These are phyloP conservation scores for Theretra japonica DNA, from an alignment of 2,888 invertebrate genomes.

Conservation along the genomic window DNA sequence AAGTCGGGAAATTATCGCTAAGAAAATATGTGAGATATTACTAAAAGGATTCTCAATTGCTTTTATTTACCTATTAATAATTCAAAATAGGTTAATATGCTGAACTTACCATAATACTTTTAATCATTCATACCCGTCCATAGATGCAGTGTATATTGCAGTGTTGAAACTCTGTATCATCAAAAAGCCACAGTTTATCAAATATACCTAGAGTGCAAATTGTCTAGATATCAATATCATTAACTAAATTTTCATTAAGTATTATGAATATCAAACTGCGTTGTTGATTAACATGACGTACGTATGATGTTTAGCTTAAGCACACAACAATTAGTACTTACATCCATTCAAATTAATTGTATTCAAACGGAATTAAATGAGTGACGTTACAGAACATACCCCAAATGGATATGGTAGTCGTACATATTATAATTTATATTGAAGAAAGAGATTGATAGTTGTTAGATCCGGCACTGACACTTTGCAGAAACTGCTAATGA, in stretches of 20 bases:
- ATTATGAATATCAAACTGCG: neutral
- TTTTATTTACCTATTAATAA: too few relatives aligned
- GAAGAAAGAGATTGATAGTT: constrained; percentile 55
- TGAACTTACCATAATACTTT: too few relatives aligned
- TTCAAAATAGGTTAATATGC: too few relatives aligned
- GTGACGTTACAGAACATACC: neutral
- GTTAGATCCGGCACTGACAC: constrained; percentile 54
- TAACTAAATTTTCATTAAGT: neutral
- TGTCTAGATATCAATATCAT: neutral
- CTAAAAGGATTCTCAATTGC: too few relatives aligned
- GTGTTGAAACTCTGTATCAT: too few relatives aligned
- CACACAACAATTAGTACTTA: constrained; percentile 1
- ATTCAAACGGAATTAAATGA: neutral
- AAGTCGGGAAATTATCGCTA: too few relatives aligned
- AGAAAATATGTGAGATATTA: too few relatives aligned
- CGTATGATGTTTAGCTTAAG: neutral
- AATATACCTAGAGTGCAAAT: too few relatives aligned
- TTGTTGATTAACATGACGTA: neutral
- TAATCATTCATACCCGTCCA: too few relatives aligned
- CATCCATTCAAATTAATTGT: neutral
- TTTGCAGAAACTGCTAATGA: constrained; percentile 60
- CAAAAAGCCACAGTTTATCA: too few relatives aligned
- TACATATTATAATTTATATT: constrained; percentile 16
- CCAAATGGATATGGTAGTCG: neutral
- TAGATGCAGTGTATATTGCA: too few relatives aligned